Conservation (phyloP, 2,113 vertebrate species). For the Xerus inauris region DNA sequence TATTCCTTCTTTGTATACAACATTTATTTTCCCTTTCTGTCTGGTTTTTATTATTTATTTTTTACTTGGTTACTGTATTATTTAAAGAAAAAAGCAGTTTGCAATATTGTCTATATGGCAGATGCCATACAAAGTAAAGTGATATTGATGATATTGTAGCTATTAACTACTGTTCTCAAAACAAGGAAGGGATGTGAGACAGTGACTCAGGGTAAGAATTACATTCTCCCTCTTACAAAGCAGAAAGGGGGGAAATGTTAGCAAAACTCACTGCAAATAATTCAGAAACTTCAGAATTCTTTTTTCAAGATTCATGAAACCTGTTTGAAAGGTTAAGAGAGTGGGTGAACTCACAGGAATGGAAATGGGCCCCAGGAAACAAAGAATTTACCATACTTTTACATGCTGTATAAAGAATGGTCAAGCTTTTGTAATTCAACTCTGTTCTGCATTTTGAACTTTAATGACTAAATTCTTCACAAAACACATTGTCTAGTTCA, state of each 20-base stretch:
- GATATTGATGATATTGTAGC: constrained; percentile 63
- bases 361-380: neutral
- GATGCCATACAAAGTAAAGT: constrained; percentile 14
- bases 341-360: neutral
- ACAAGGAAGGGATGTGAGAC: constrained; percentile 1
- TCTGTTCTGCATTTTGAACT: constrained; percentile 1
- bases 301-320: neutral
- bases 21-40: constrained; percentile 29
- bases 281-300: constrained; percentile 3
- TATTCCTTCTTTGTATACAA: constrained; percentile 68
- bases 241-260: neutral
- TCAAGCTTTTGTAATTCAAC: neutral
- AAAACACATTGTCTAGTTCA: neutral
- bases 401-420: neutral
- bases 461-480: neutral
- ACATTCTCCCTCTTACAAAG: neutral
- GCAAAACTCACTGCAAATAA: constrained; percentile 23
- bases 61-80: constrained; percentile 76
- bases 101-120: constrained; percentile 38
- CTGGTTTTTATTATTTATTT: constrained; percentile 74
- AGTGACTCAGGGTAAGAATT: constrained; percentile 20
- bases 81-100: constrained; percentile 78
- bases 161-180: constrained; percentile 69
- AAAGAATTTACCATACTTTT: neutral
- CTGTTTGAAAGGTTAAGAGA: neutral